Evolutionary conservation across 2,113 vertebrate genomes (phyloP).

Genomic region (Synodontis membranacea): DNA sequence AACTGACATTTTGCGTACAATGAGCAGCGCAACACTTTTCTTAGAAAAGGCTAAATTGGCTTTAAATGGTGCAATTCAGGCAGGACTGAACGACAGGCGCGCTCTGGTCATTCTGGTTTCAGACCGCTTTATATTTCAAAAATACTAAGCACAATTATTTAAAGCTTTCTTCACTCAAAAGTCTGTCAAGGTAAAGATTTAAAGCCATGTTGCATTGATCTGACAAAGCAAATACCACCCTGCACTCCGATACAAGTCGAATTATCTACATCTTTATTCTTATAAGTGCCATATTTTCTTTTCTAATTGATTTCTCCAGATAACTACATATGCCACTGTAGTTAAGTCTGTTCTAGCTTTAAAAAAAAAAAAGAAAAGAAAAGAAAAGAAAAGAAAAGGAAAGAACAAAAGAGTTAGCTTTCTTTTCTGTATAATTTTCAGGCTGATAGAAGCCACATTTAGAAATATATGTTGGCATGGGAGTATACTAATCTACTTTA

Average conservation of each 20-base stretch:
- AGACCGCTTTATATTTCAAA: constrained; percentile 4
- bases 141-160: constrained; percentile 4
- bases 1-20: background rate
- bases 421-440: background rate
- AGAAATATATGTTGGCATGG: background rate
- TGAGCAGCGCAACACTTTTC: background rate
- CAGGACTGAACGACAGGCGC: background rate
- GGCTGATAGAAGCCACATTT: background rate
- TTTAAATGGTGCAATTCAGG: background rate
- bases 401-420: background rate
- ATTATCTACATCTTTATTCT: background rate
- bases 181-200: background rate
- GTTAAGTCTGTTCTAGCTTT: background rate
- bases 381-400: background rate
- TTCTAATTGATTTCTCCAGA: constrained; percentile 16
- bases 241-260: constrained; percentile 13
- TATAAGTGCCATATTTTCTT: background rate
- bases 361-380: background rate
- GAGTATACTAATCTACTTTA: background rate
- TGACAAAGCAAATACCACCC: background rate
- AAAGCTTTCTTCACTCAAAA: constrained; percentile 3
- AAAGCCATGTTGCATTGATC: constrained; percentile 24
- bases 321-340: background rate
- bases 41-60: constrained; percentile 15
- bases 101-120: background rate